Evolutionary conservation across 2,888 invertebrate species (phyloP), one percentile per base, ranked within the genome.

Genomic region (Fragum fragum): DNA sequence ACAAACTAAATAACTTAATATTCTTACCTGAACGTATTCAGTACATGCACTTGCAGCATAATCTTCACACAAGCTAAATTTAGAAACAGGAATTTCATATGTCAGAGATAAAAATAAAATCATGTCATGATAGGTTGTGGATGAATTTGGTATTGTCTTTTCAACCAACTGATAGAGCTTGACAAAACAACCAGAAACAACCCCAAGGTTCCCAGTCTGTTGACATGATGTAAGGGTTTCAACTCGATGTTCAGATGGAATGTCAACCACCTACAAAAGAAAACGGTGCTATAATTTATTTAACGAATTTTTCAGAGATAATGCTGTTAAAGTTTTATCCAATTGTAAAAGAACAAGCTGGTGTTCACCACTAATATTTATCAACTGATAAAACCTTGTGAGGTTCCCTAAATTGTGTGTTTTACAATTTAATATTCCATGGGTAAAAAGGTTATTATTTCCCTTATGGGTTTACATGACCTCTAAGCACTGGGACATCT

Each of bases 231-330:
- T 80, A 47, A 94, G 90, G 73, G 29, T 70, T 18, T 68, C n/a
- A n/a, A 72, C 80, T 47, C 72, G 53, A 68, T 78, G 72, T 76
- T 95, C 95, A 3, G 96, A 94, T 0, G 97, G 97, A 63, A 97
- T 94, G 93, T 97, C 97, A 83, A 97, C 97, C 95, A 97, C 97
- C 94, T 97, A 97, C 0, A 69, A 42, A 39, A 42, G 21, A 47
- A 36, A 36, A n/a, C n/a, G n/a, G n/a, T n/a, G n/a, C n/a, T n/a
- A n/a, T n/a, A n/a, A n/a, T n/a, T n/a, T n/a, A n/a, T n/a, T n/a
- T n/a, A n/a, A n/a, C n/a, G n/a, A n/a, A n/a, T n/a, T n/a, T n/a
- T n/a, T n/a, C n/a, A n/a, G n/a, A n/a, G n/a, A n/a, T n/a, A n/a
- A n/a, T n/a, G n/a, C n/a, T n/a, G n/a, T n/a, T n/a, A n/a, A n/a